Evolutionary conservation across 2,888 invertebrate species (phyloP), one percentile per base, ranked within the genome.

Genomic region (Aphidoletes aphidimyza): DNA sequence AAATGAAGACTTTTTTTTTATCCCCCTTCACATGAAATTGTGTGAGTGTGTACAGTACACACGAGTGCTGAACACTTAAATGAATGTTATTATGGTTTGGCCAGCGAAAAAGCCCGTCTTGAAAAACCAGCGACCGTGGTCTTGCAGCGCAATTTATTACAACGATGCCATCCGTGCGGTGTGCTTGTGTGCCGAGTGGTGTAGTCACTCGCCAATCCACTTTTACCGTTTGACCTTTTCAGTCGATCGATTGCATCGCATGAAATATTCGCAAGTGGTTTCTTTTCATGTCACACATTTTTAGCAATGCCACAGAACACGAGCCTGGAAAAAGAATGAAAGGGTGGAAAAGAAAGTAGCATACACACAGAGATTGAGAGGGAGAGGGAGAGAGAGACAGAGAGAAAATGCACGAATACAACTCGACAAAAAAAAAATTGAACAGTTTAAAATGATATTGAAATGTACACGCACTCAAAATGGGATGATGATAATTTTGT

Each of bases 161-260:
- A 69, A 69, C 11, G 17, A 69, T 69, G 69, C 34, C 26, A 69
- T 69, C 14, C 9, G 69, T 69, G n/a, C n/a, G n/a, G n/a, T n/a
- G n/a, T n/a, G n/a, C n/a, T n/a, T n/a, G n/a, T n/a, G n/a, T n/a
- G n/a, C n/a, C n/a, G n/a, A n/a, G n/a, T n/a, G 14, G 69, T 14
- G 69, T 30, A 69, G 34, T 14, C 69, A 54, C 54, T 54, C 54
- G 54, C 54, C 54, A 54, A 22, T 54, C 26, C 54, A 3, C 19
- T 54, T 54, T 47, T 54, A 22, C 54, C 54, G 22, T 54, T 54
- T 54, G 54, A 54, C 54, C 54, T 54, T 54, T 54, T 69, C 69
- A 30, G 30, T 69, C 6, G 34, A 69, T 54, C 69, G 69, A 69
- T 69, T 69, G 14, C 11, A 30, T n/a, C n/a, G 69, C 69, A 30